Percentiles rank a stretch among this genome's conserved stretches.
phyloP scores from a whole-genome alignment of 1,140 invertebrate species.

The Myzus persicae region DNA sequence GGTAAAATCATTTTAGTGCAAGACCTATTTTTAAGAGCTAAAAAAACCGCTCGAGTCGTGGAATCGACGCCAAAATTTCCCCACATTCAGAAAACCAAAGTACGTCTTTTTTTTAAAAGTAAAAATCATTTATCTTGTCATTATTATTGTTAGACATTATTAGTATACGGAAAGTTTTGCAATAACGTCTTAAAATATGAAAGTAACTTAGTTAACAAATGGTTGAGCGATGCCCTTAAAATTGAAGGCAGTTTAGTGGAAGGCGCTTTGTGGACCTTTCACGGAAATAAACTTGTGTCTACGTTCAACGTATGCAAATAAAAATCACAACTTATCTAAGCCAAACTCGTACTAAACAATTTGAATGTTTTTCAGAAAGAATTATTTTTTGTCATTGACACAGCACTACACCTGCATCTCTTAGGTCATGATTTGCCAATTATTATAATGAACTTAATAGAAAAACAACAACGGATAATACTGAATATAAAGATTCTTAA shows the following conservation, averaged over 20 bases:
- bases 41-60: neutral
- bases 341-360: neutral
- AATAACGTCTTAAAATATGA: neutral
- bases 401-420: neutral
- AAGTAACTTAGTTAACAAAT: neutral
- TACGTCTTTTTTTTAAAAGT: neutral
- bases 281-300: neutral
- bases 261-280: neutral
- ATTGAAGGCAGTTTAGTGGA: neutral
- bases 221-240: neutral
- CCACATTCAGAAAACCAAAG: neutral
- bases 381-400: neutral
- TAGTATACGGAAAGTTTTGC: neutral
- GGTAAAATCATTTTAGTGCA: neutral
- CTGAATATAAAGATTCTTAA: neutral
- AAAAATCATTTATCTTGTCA: neutral
- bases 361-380: neutral
- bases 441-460: neutral
- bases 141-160: neutral
- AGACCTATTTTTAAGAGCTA: neutral
- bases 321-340: neutral
- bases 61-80: neutral
- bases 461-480: neutral
- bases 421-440: neutral
- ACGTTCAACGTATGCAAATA: neutral